Percentiles rank a stretch among this genome's conserved stretches.
Conservation (phyloP, 2,888 invertebrate species). For the Napeogenes sylphis region DNA sequence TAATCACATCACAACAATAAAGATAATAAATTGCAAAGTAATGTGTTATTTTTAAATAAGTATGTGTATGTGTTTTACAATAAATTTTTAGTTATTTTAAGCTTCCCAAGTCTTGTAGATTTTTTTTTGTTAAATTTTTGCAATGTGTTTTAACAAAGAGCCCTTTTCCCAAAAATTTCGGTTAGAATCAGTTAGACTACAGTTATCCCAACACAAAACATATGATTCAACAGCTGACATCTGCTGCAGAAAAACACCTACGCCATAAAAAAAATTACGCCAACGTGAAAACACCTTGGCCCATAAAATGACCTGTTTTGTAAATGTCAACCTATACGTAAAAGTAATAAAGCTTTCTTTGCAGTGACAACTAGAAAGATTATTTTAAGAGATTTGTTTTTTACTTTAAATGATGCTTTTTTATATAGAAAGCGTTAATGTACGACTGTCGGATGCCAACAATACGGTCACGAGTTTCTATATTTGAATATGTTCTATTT, state of each 20-base stretch:
- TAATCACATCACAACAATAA: too few species aligned
- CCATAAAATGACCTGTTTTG: slow-evolving; percentile 13
- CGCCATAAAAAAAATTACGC: slow-evolving; percentile 38
- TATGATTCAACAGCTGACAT: slow-evolving; percentile 68
- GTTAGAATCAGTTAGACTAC: slow-evolving; percentile 65
- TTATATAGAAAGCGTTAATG: too few species aligned
- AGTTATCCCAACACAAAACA: slow-evolving; percentile 54
- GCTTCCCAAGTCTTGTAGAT: not conserved
- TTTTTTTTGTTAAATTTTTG: not conserved
- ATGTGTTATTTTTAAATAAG: not conserved
- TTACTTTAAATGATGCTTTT: too few species aligned
- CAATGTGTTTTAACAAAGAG: slow-evolving; percentile 1
- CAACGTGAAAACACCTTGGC: slow-evolving; percentile 34
- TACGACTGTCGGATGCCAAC: too few species aligned
- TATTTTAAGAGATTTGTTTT: too few species aligned
- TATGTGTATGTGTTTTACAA: not conserved
- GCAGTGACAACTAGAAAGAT: too few species aligned
- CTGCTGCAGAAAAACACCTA: slow-evolving; percentile 47
- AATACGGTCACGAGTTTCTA: too few species aligned
- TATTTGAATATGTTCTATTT: not conserved
- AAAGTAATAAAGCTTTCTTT: slow-evolving; percentile 4
- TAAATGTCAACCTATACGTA: slow-evolving; percentile 28
- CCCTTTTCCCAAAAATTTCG: slow-evolving; percentile 35
- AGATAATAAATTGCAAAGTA: too few species aligned
- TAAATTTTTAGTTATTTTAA: too few species aligned